Evolutionary conservation across 2,888 invertebrate genomes (phyloP), one percentile per base, ranked within the genome.

Genomic region (Crocallis elinguaria): DNA sequence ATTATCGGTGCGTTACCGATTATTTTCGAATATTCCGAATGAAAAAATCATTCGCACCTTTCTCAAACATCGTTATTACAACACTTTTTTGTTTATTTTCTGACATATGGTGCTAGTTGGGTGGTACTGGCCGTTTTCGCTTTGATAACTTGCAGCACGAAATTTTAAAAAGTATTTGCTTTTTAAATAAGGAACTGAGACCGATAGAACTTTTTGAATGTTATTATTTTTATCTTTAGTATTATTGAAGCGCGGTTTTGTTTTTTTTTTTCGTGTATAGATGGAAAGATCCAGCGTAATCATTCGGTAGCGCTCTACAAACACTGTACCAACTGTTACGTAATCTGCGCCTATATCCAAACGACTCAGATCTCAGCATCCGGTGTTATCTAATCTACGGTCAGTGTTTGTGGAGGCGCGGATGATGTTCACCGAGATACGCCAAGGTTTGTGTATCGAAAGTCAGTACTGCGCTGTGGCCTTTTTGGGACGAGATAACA

Each of bases 301-400:
- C 72, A 70, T 75, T 72, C 71, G 68, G 73, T 75, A 75, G 75
- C 67, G 21, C 25, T 49, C 33, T 21, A 25, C 52, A 52, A 52
- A 52, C 52, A 52, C 48, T 69, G 73, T 71, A 69, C 69, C 62
- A 62, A 71, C 66, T 50, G 19, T 69, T 67, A 63, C 57, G 39
- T 37, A 35, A 30, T 63, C 69, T 72, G 32, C 32, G 25, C n/a
- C 38, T 38, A 19, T 39, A 38, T 39, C 39, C 33, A 39, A 33
- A 32, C 45, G 42, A 32, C 45, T 32, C 38, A 50, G 77, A 75
- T 77, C 77, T 71, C 74, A 76, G 80, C 88, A 88, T 88, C 88
- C 88, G 85, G 78, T 76, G 77, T 79, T 89, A 89, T 90, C 89
- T 90, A 83, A 90, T 90, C 89, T 88, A 67, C 82, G 88, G 89